Evolutionary conservation across 2,113 vertebrate species (phyloP).

Genomic region (Bostrychus sinensis): DNA sequence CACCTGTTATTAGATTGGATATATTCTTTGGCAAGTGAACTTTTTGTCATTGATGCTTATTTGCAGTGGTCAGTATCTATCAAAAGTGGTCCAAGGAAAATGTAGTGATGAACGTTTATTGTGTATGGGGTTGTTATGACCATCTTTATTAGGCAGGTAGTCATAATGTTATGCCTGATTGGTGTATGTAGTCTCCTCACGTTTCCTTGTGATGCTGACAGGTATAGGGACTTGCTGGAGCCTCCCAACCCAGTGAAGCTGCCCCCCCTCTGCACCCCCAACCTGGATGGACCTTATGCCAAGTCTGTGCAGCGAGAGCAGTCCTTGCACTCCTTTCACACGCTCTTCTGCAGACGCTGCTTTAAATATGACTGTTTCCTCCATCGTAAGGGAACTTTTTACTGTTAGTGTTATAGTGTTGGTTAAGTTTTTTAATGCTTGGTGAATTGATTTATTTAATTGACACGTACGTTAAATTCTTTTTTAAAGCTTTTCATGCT

Average conservation of each 20-base stretch:
- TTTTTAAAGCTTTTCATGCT: conserved; percentile 90
- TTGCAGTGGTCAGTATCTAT: too few relatives aligned
- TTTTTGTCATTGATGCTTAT: too few relatives aligned
- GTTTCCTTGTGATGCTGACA: conserved; percentile 49
- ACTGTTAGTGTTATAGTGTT: background rate
- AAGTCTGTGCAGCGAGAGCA: conserved; percentile 97
- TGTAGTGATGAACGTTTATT: too few relatives aligned
- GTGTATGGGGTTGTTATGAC: too few relatives aligned
- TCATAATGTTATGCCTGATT: background rate
- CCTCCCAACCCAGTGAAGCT: conserved; percentile 87
- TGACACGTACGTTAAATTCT: too few relatives aligned
- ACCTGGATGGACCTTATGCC: conserved; percentile 93
- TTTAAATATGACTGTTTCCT: conserved; percentile 99
- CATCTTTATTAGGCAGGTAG: background rate
- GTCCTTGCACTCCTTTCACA: conserved; percentile 97
- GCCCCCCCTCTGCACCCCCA: conserved; percentile 95
- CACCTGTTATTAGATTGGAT: background rate
- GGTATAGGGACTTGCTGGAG: conserved; percentile 94
- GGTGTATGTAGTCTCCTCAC: background rate
- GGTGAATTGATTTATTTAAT: background rate
- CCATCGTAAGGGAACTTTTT: conserved; percentile 82
- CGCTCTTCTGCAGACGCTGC: conserved; percentile 96
- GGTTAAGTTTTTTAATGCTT: background rate
- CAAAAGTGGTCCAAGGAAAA: too few relatives aligned
- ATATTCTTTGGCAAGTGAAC: too few relatives aligned